Conservation (phyloP, 2,797 vertebrate species). For the Dryobates pubescens region DNA sequence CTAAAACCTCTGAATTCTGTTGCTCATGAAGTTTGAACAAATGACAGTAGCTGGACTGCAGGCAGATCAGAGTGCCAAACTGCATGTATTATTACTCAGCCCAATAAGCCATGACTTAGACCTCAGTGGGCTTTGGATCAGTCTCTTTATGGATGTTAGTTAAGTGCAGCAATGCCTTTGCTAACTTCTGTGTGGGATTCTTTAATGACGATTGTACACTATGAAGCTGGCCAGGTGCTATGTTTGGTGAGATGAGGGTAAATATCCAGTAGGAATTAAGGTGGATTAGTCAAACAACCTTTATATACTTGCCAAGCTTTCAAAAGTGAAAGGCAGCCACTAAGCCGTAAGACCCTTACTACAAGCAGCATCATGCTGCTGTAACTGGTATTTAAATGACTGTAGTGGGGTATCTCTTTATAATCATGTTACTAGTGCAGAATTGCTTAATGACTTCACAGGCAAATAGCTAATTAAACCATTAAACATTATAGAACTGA, state of each 20-base stretch:
- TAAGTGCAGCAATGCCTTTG: neutral
- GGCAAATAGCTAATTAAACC: slow-evolving; percentile 55
- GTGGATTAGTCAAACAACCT: slow-evolving; percentile 5
- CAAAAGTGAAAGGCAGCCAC: neutral
- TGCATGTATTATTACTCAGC: neutral
- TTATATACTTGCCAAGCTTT: neutral
- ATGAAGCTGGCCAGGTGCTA: neutral
- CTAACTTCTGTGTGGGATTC: neutral
- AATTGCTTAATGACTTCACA: slow-evolving; percentile 46
- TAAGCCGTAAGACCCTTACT: slow-evolving; percentile 3
- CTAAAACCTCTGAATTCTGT: neutral
- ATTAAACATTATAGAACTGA: slow-evolving; percentile 20
- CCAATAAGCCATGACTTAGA: neutral
- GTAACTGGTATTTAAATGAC: neutral
- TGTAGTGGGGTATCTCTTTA: slow-evolving; percentile 5
- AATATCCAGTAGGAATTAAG: slow-evolving; percentile 15
- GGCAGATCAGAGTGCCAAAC: neutral
- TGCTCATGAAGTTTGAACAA: neutral
- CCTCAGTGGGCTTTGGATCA: neutral
- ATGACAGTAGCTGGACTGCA: neutral
- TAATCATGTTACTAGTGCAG: neutral
- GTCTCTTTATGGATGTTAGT: neutral
- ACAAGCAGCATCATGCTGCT: neutral
- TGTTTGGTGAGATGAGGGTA: neutral
- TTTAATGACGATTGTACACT: neutral